Conservation (phyloP, 2,113 vertebrate genomes). For the Labeo rohita region DNA sequence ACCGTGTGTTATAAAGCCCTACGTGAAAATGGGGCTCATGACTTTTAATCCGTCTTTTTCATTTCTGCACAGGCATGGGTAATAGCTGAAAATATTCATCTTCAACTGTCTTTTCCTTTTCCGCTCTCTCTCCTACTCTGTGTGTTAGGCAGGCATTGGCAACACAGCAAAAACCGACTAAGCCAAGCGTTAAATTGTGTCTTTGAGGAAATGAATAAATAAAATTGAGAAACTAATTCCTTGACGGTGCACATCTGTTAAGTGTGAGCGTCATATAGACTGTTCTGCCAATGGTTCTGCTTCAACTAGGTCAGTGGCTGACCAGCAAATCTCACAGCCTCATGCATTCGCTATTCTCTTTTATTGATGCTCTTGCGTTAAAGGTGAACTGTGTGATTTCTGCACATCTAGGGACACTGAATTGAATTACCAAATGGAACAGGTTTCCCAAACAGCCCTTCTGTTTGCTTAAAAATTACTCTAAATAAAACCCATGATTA, state of each 20-base stretch:
- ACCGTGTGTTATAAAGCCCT: not conserved
- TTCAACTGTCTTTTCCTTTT: not conserved
- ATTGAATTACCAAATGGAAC: not conserved
- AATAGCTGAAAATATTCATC: not conserved
- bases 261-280: slow-evolving; percentile 22
- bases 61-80: not conserved
- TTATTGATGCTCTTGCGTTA: not conserved
- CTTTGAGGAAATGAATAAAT: slow-evolving; percentile 34
- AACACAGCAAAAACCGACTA: slow-evolving; percentile 12
- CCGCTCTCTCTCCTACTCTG: not conserved
- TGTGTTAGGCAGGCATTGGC: not conserved
- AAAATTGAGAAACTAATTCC: slow-evolving; percentile 14
- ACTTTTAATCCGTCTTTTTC: not conserved
- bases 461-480: not conserved
- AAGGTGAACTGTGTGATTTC: not conserved
- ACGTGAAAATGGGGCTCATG: not conserved
- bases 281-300: slow-evolving; percentile 22
- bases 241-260: slow-evolving; percentile 10
- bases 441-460: not conserved
- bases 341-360: not conserved
- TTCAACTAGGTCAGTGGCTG: slow-evolving; percentile 2
- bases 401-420: not conserved
- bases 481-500: not conserved
- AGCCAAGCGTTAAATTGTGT: slow-evolving; percentile 34
- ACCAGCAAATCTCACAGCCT: not conserved